These are phyloP conservation scores for Xylocampa areola DNA, from an alignment of 2,888 invertebrate genomes.

Conservation along the genomic window DNA sequence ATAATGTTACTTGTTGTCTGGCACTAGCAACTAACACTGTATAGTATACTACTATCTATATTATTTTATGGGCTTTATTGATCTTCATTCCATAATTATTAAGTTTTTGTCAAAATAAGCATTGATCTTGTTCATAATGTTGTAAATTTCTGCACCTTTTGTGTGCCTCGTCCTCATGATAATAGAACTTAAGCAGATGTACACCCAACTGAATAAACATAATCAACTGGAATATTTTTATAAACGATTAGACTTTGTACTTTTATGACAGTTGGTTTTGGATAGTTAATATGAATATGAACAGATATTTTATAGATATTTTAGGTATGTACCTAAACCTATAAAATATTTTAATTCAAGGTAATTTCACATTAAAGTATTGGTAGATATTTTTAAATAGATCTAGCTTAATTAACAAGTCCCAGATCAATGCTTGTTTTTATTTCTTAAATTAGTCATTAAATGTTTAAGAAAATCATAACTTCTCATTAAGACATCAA, in stretches of 20 bases:
- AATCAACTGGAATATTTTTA: no score
- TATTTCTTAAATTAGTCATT: conserved; percentile 49
- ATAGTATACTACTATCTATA: conserved; percentile 38
- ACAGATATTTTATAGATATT: no score
- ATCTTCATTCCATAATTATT: conserved; percentile 75
- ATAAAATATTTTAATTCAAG: no score
- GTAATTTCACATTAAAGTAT: no score
- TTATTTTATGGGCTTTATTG: conserved; percentile 64
- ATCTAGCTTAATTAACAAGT: conserved; percentile 1
- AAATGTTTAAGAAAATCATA: conserved; percentile 42
- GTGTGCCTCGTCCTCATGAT: no score
- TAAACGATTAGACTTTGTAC: no score
- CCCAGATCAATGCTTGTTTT: conserved; percentile 42
- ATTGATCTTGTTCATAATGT: conserved; percentile 22
- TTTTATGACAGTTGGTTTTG: no score
- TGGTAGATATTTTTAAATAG: not conserved
- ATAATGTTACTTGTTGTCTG: conserved; percentile 43
- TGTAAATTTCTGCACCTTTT: not conserved
- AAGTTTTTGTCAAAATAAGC: conserved; percentile 38
- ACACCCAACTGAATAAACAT: no score
- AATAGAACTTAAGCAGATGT: not conserved
- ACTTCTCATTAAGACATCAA: conserved; percentile 25
- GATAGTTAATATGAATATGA: no score
- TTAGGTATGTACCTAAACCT: no score
- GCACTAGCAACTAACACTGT: conserved; percentile 41